Evolutionary conservation across 1,140 invertebrate species (phyloP).

Genomic region (Hestina assimilis): DNA sequence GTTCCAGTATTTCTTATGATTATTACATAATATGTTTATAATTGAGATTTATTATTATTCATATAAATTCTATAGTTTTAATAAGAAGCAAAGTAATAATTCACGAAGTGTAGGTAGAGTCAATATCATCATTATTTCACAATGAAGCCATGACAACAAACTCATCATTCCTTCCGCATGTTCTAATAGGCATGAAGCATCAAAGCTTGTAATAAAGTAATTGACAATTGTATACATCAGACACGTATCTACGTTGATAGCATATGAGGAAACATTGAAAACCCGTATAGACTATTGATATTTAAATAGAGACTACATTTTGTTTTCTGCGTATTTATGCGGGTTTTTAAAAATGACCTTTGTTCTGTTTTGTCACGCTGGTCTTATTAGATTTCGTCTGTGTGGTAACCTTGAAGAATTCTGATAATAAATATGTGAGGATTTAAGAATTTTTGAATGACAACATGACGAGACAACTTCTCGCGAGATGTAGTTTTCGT

Average conservation of each 20-base stretch:
- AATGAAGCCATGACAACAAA: slow-evolving; percentile 26
- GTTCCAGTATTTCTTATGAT: too few relatives aligned
- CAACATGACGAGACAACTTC: too few relatives aligned
- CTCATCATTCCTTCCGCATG: slow-evolving; percentile 23
- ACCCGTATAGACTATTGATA: slow-evolving; percentile 12
- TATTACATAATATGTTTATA: too few relatives aligned
- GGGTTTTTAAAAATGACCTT: slow-evolving; percentile 40
- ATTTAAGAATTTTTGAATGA: too few relatives aligned
- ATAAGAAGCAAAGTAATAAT: too few relatives aligned
- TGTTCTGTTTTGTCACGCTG: slow-evolving; percentile 35
- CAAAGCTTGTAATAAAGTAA: slow-evolving; percentile 27
- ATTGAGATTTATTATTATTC: too few relatives aligned
- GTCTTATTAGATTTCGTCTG: slow-evolving; percentile 27
- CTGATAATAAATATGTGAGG: slow-evolving; percentile 8
- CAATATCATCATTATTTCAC: slow-evolving; percentile 11
- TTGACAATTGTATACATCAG: slow-evolving; percentile 21
- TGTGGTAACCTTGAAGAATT: slow-evolving; percentile 44
- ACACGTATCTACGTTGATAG: slow-evolving; percentile 11
- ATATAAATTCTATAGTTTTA: too few relatives aligned
- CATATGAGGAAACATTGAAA: slow-evolving; percentile 15
- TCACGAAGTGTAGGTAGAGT: slow-evolving; percentile 5
- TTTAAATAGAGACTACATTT: slow-evolving; percentile 8
- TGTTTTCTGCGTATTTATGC: slow-evolving; percentile 25
- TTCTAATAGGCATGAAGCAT: slow-evolving; percentile 15
- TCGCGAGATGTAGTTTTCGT: too few relatives aligned